Conservation (phyloP, 2,113 vertebrate species). For the Ochotona princeps region DNA sequence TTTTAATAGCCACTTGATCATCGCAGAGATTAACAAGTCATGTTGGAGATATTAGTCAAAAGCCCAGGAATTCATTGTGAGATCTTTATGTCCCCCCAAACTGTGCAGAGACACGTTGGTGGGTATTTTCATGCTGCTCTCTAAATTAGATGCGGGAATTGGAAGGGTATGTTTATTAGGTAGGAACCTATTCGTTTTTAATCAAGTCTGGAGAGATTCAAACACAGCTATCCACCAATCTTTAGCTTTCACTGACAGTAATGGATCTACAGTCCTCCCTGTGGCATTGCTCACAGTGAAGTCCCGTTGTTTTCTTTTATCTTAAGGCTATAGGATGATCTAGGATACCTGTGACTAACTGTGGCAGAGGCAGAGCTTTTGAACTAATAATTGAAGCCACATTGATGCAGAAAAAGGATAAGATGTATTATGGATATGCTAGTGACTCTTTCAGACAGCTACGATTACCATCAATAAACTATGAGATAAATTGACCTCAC, state of each 20-base stretch:
- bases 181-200: constrained; percentile 77
- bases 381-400: constrained; percentile 26
- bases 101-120: constrained; percentile 62
- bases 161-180: constrained; percentile 83
- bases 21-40: constrained; percentile 85
- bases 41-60: constrained; percentile 84
- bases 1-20: constrained; percentile 86
- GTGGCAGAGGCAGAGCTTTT: background rate
- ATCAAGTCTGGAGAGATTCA: constrained; percentile 77
- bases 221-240: constrained; percentile 61
- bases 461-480: constrained; percentile 4
- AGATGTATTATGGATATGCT: background rate
- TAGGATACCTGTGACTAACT: background rate
- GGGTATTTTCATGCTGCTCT: constrained; percentile 79
- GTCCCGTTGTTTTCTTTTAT: background rate
- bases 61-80: constrained; percentile 73
- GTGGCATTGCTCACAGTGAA: background rate
- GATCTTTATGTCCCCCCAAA: constrained; percentile 55
- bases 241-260: constrained; percentile 1
- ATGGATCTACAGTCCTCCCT: constrained; percentile 36
- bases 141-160: constrained; percentile 77
- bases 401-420: background rate
- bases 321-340: background rate
- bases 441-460: constrained; percentile 13
- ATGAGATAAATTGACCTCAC: background rate